phyloP scores from a whole-genome alignment of 2,113 vertebrate species.

The Opisthocomus hoazin region DNA sequence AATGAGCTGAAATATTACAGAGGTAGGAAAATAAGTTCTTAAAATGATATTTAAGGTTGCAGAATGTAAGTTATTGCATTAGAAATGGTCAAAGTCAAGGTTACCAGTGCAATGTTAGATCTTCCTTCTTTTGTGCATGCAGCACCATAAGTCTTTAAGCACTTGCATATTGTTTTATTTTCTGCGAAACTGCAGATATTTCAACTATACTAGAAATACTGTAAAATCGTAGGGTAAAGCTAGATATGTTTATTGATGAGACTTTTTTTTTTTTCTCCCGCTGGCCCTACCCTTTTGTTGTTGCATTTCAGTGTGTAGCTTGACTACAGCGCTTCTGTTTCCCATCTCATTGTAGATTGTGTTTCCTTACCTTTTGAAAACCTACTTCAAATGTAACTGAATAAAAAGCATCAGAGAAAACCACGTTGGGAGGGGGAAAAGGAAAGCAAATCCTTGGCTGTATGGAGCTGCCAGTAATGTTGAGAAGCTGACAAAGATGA shows the following conservation, averaged over 20 bases:
- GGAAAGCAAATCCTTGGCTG: not conserved
- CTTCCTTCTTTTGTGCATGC: not conserved
- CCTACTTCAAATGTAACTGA: not conserved
- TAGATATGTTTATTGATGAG: not conserved
- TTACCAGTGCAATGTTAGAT: not conserved
- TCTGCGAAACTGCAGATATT: not conserved
- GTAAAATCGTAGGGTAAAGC: not conserved
- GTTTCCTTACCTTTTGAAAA: not conserved
- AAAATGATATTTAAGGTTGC: not conserved
- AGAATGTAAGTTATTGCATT: not conserved
- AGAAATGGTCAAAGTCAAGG: not conserved
- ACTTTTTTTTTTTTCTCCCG: not conserved
- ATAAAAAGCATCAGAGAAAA: not conserved
- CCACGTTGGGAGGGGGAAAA: not conserved
- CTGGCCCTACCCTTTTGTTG: not conserved
- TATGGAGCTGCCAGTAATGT: not conserved
- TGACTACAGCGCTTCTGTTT: not conserved
- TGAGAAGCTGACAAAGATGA: constrained; percentile 14
- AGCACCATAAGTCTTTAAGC: not conserved
- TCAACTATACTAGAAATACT: not conserved
- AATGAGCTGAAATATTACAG: not conserved
- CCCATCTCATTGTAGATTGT: not conserved
- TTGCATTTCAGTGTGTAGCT: not conserved
- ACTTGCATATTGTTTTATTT: not conserved
- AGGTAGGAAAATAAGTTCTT: not conserved